These are phyloP conservation scores for Monopis laevigella DNA, from an alignment of 2,888 invertebrate genomes.

Conservation along the genomic window DNA sequence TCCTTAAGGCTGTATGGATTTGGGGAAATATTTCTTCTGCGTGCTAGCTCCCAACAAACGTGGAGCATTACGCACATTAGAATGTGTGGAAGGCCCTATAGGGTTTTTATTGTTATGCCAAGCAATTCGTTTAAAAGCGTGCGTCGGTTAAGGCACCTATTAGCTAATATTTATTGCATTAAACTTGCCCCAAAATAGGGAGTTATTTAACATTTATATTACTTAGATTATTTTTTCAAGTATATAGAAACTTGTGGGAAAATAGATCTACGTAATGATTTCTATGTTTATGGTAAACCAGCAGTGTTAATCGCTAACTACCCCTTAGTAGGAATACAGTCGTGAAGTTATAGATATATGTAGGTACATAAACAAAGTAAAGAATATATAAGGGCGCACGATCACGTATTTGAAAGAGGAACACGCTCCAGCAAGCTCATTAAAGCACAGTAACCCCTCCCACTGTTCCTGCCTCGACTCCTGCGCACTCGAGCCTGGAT, in stretches of 20 bases:
- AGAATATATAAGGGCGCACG: too few species aligned
- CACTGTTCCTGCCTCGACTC: constrained; percentile 18
- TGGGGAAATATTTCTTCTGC: constrained; percentile 66
- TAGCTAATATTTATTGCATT: constrained; percentile 55
- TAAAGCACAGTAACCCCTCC: constrained; percentile 29
- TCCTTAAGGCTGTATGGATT: constrained; percentile 69
- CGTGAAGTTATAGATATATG: too few species aligned
- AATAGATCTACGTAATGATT: too few species aligned
- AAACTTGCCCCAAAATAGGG: constrained; percentile 28
- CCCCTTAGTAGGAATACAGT: too few species aligned
- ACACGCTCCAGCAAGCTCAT: constrained; percentile 38
- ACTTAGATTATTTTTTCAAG: neutral
- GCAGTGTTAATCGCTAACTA: too few species aligned
- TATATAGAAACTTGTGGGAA: too few species aligned
- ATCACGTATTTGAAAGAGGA: neutral
- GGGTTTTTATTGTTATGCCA: constrained; percentile 63
- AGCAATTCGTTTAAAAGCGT: constrained; percentile 67
- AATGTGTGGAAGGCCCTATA: constrained; percentile 63
- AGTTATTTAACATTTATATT: too few species aligned
- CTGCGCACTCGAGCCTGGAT: constrained; percentile 45
- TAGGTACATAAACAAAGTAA: too few species aligned
- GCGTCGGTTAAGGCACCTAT: constrained; percentile 52
- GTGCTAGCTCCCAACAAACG: constrained; percentile 47
- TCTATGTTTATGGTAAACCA: too few species aligned
- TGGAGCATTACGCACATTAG: constrained; percentile 61